phyloP scores from a whole-genome alignment of 2,888 invertebrate species.

The Mesorhabditis belari region DNA sequence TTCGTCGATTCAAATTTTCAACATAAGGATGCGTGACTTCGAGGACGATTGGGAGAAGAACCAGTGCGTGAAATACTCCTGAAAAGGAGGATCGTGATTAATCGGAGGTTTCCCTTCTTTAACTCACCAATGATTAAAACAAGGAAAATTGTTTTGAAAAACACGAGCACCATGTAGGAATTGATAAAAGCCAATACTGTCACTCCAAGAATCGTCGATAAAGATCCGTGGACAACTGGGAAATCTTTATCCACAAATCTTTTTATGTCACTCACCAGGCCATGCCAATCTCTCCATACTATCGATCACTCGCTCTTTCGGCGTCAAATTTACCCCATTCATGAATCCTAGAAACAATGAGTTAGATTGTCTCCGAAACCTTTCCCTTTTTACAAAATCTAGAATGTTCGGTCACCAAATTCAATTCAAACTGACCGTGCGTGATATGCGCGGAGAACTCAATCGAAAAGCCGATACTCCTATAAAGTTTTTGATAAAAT shows the following conservation, averaged over 20 bases:
- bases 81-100: conserved; percentile 68
- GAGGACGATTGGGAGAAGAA: conserved; percentile 68
- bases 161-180: conserved; percentile 76
- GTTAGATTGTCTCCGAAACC: too few relatives aligned
- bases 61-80: conserved; percentile 84
- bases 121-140: conserved; percentile 58
- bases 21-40: conserved; percentile 42
- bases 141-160: conserved; percentile 92
- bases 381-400: too few relatives aligned
- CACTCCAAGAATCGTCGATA: conserved; percentile 82
- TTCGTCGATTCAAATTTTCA: conserved; percentile 18
- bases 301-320: conserved; percentile 62
- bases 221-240: conserved; percentile 74
- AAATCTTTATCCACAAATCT: neutral
- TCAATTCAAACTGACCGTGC: too few relatives aligned
- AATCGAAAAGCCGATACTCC: conserved; percentile 44
- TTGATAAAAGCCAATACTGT: conserved; percentile 78
- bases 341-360: too few relatives aligned
- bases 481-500: too few relatives aligned
- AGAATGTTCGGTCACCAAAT: too few relatives aligned
- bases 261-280: conserved; percentile 33
- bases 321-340: conserved; percentile 63
- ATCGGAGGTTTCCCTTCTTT: neutral
- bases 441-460: conserved; percentile 72
- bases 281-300: conserved; percentile 51